phyloP scores from a whole-genome alignment of 1,140 invertebrate genomes.

The Brachionus sp. region DNA sequence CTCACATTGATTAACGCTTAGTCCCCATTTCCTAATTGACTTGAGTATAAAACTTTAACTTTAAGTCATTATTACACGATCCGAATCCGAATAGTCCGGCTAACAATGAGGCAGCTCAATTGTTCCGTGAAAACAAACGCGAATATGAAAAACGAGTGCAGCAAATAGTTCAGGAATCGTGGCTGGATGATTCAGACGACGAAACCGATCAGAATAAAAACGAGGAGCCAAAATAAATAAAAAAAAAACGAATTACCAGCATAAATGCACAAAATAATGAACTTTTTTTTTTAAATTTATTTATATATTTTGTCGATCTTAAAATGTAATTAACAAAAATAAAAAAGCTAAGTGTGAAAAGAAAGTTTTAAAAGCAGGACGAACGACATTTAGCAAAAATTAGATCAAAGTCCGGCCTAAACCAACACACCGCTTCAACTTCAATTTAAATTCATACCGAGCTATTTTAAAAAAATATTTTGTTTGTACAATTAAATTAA shows the following conservation, averaged over 20 bases:
- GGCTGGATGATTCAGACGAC: constrained; percentile 63
- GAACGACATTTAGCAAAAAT: neutral
- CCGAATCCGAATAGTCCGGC: constrained; percentile 93
- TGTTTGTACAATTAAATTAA: constrained; percentile 8
- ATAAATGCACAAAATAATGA: neutral
- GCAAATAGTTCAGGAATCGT: constrained; percentile 91
- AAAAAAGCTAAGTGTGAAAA: neutral
- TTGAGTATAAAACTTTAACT: constrained; percentile 30
- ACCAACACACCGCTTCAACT: neutral
- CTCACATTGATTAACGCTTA: neutral
- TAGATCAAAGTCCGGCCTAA: neutral
- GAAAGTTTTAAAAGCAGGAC: neutral
- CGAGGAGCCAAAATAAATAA: constrained; percentile 14
- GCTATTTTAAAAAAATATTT: neutral
- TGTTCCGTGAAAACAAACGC: constrained; percentile 88
- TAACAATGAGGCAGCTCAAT: constrained; percentile 89
- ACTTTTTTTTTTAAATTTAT: constrained; percentile 24
- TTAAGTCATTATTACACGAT: constrained; percentile 86
- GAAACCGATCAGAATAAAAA: constrained; percentile 35
- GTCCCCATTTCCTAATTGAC: constrained; percentile 12
- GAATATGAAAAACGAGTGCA: constrained; percentile 95
- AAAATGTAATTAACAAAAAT: constrained; percentile 19
- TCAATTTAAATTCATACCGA: neutral
- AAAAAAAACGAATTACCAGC: neutral
- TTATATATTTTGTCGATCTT: constrained; percentile 26